These are phyloP conservation scores for Schrankia costaestrigalis DNA, from an alignment of 2,888 invertebrate species.

Conservation along the genomic window DNA sequence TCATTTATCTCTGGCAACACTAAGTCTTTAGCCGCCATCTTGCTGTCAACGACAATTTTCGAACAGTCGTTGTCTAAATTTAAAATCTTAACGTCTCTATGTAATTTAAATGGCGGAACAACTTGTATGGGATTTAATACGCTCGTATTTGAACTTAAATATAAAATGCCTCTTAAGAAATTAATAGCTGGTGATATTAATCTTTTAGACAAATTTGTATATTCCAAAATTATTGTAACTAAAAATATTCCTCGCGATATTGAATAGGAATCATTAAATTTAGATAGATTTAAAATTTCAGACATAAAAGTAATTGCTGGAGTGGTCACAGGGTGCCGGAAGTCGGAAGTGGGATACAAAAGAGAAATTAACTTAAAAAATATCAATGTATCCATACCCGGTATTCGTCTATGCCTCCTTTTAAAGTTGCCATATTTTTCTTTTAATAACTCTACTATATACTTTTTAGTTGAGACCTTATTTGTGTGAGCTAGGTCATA, in stretches of 20 bases:
- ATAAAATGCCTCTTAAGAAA: conserved; percentile 88
- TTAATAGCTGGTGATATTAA: conserved; percentile 90
- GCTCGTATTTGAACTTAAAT: conserved; percentile 84
- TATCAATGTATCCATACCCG: conserved; percentile 85
- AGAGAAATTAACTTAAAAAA: conserved; percentile 90
- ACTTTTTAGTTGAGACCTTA: conserved; percentile 84
- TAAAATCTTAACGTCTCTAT: conserved; percentile 77
- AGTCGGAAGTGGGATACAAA: conserved; percentile 94
- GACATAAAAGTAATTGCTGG: conserved; percentile 91
- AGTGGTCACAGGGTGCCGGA: conserved; percentile 92
- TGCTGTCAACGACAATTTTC: conserved; percentile 49
- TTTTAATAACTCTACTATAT: conserved; percentile 84
- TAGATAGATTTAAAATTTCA: conserved; percentile 85
- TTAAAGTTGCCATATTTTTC: conserved; percentile 85
- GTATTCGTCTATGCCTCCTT: conserved; percentile 80
- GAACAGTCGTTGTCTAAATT: conserved; percentile 77
- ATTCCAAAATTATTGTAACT: conserved; percentile 88
- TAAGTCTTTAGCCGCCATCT: conserved; percentile 82
- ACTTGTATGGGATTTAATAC: conserved; percentile 82
- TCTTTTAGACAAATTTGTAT: conserved; percentile 88
- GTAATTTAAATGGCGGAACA: conserved; percentile 84
- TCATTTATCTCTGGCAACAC: conserved; percentile 72
- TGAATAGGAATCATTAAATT: conserved; percentile 83
- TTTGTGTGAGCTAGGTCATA: conserved; percentile 87
- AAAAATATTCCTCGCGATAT: conserved; percentile 89